phyloP scores from a whole-genome alignment of 2,113 vertebrate genomes.

The Anhinga anhinga region DNA sequence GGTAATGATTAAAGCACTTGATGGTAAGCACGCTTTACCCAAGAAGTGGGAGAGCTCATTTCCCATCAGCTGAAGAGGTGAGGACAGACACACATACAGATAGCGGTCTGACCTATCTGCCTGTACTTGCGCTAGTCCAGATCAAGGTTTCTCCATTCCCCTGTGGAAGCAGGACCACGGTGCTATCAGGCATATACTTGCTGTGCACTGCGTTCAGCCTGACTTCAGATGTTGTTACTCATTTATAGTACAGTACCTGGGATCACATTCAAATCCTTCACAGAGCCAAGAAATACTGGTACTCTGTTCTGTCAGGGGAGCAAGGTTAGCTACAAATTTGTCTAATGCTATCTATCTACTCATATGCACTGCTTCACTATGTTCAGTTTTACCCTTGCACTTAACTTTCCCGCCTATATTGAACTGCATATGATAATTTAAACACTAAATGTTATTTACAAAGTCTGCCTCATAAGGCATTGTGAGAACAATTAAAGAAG shows the following conservation, averaged over 20 bases:
- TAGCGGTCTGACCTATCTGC: background rate
- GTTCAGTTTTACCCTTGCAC: background rate
- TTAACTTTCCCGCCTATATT: background rate
- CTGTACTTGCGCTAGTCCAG: background rate
- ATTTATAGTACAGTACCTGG: background rate
- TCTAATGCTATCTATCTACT: background rate
- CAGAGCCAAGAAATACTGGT: background rate
- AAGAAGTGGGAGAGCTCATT: background rate
- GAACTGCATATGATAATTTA: background rate
- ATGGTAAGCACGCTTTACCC: background rate
- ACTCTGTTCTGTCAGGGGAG: background rate
- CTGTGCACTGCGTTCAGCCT: background rate
- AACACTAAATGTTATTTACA: background rate
- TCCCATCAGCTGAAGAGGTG: background rate
- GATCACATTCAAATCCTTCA: background rate
- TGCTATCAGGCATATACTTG: background rate
- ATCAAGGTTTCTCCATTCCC: rapidly evolving
- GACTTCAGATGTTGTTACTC: background rate
- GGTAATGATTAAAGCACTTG: rapidly evolving
- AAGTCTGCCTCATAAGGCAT: background rate
- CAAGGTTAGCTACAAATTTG: background rate
- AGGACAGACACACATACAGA: background rate
- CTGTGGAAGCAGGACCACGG: background rate
- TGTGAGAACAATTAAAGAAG: background rate
- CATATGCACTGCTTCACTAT: background rate